Conservation (phyloP, 2,888 invertebrate species). For the Rhopalosiphum nymphaeae region DNA sequence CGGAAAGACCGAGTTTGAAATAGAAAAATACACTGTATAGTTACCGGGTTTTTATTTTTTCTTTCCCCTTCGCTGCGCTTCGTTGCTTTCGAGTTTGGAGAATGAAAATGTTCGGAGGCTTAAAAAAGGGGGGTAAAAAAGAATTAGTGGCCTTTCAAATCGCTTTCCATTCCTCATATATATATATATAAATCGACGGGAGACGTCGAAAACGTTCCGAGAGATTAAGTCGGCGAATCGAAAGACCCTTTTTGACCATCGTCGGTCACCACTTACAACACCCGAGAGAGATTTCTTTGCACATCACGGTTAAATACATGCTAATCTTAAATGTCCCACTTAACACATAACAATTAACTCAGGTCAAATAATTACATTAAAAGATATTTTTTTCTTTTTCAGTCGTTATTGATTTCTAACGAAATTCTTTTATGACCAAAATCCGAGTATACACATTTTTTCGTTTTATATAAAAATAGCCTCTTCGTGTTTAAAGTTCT, state of each 20-base stretch:
- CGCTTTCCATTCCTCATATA: neutral
- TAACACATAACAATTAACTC: constrained; percentile 8
- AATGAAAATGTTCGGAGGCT: constrained; percentile 13
- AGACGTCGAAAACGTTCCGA: constrained; percentile 22
- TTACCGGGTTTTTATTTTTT: constrained; percentile 21
- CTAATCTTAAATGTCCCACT: neutral
- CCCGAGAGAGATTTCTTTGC: neutral
- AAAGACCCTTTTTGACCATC: neutral
- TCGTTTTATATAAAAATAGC: neutral
- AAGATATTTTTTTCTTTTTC: neutral
- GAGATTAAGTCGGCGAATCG: constrained; percentile 19
- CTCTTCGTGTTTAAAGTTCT: neutral
- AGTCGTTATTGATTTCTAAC: neutral
- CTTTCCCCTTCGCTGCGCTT: neutral
- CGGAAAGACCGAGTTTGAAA: neutral
- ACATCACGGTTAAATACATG: neutral
- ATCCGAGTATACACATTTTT: neutral
- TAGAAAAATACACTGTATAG: constrained; percentile 18
- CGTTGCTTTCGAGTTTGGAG: neutral
- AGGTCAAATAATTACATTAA: neutral
- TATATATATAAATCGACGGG: neutral
- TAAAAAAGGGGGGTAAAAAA: neutral
- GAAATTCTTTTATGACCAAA: neutral
- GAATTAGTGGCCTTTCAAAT: constrained; percentile 50
- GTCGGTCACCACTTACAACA: neutral